Percentiles rank a stretch among this genome's conserved stretches.
Conservation (phyloP, 2,113 vertebrate species). For the Psittacara wagleri region DNA sequence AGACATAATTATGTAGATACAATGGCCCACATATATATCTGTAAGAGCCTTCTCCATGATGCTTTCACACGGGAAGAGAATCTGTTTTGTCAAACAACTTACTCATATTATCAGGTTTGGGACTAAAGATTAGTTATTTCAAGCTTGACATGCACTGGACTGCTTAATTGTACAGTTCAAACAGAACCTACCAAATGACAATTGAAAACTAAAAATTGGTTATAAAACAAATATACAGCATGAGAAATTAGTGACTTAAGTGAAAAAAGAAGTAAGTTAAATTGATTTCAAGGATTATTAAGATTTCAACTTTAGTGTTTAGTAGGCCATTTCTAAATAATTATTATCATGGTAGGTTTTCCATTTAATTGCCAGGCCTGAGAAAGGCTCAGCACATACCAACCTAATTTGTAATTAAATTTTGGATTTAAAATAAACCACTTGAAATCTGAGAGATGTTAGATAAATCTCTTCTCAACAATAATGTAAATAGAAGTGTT, state of each 20-base stretch:
- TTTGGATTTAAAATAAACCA: slow-evolving; percentile 35
- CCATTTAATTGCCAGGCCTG: slow-evolving; percentile 9
- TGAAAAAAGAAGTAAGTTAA: neutral
- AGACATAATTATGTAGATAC: neutral
- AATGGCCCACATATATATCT: neutral
- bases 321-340: neutral
- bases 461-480: slow-evolving; percentile 21
- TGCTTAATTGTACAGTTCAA: neutral
- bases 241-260: neutral
- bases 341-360: neutral
- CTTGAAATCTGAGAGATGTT: slow-evolving; percentile 12
- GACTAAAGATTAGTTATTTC: neutral
- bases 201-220: neutral
- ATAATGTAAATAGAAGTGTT: slow-evolving; percentile 41
- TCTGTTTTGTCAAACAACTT: neutral
- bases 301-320: neutral
- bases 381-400: neutral
- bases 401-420: slow-evolving; percentile 48
- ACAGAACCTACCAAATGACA: neutral
- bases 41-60: neutral
- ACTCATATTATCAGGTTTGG: neutral
- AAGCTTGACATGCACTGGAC: neutral
- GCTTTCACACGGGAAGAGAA: neutral
- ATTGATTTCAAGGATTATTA: neutral
- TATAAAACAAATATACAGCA: neutral